phyloP scores from a whole-genome alignment of 2,113 vertebrate species.

The Numenius arquata region DNA sequence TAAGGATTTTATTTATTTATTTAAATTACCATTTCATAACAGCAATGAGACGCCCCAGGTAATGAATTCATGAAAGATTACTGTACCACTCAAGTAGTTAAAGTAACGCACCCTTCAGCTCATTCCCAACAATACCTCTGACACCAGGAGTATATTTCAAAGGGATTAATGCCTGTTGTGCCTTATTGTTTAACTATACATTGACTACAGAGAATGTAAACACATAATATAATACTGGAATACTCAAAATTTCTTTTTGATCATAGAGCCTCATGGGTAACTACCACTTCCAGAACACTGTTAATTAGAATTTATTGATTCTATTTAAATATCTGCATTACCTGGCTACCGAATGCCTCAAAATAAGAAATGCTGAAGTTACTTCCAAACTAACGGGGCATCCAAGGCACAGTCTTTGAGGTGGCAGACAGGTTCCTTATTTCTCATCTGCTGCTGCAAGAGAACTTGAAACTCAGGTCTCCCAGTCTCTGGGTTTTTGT shows the following conservation, averaged over 20 bases:
- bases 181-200: not conserved
- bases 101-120: not conserved
- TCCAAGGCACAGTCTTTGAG: not conserved
- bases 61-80: not conserved
- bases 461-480: not conserved
- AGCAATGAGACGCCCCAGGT: not conserved
- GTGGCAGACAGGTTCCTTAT: not conserved
- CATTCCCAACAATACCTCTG: not conserved
- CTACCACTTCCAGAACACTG: not conserved
- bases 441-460: not conserved
- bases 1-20: not conserved
- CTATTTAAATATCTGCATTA: not conserved
- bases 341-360: not conserved
- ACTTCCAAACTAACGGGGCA: rapidly evolving
- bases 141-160: not conserved
- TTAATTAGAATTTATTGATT: not conserved
- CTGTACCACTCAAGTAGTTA: not conserved
- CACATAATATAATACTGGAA: not conserved
- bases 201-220: not conserved
- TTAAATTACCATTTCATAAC: not conserved
- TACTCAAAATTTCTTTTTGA: not conserved
- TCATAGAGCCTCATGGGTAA: not conserved
- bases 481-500: rapidly evolving
- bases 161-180: not conserved
- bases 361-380: not conserved